Conservation (phyloP, 2,797 vertebrate genomes). For the Ptychobarbus kaznakovi region DNA sequence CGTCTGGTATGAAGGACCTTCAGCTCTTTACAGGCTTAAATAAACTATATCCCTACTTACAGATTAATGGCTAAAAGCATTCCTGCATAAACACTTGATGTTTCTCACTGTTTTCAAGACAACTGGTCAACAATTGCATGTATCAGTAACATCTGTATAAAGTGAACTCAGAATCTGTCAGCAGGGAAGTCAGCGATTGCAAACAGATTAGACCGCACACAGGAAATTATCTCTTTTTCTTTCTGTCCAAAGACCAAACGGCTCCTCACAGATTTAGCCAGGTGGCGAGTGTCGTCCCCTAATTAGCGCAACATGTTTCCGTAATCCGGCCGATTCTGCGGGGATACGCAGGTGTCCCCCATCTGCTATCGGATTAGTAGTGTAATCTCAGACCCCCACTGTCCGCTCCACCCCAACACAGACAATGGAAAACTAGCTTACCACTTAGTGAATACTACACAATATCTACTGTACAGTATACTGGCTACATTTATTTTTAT, state of each 20-base stretch:
- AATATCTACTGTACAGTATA: constrained; percentile 41
- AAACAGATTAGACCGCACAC: background rate
- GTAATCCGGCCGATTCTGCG: constrained; percentile 75
- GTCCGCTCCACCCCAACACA: constrained; percentile 49
- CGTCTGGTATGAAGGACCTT: constrained; percentile 21
- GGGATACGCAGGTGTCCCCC: constrained; percentile 79
- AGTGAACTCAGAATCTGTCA: background rate
- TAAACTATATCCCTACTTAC: constrained; percentile 23
- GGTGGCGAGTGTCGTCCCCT: constrained; percentile 62
- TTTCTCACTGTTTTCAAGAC: background rate
- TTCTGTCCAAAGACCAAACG: background rate
- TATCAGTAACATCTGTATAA: background rate
- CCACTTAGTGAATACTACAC: background rate
- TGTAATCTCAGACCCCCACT: constrained; percentile 75
- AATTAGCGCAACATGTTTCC: constrained; percentile 73
- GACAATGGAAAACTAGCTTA: background rate
- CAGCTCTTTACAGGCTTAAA: constrained; percentile 22
- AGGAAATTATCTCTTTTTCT: constrained; percentile 11
- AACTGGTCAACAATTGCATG: background rate
- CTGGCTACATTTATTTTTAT: too few relatives aligned
- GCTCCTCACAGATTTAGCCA: constrained; percentile 35
- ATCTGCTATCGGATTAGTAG: constrained; percentile 80
- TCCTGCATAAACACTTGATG: background rate
- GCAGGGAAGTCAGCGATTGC: constrained; percentile 22
- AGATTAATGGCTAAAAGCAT: constrained; percentile 6